Percentiles rank a stretch among this genome's conserved stretches.
phyloP scores from a whole-genome alignment of 1,140 invertebrate species.

The Hycleus cichorii region DNA sequence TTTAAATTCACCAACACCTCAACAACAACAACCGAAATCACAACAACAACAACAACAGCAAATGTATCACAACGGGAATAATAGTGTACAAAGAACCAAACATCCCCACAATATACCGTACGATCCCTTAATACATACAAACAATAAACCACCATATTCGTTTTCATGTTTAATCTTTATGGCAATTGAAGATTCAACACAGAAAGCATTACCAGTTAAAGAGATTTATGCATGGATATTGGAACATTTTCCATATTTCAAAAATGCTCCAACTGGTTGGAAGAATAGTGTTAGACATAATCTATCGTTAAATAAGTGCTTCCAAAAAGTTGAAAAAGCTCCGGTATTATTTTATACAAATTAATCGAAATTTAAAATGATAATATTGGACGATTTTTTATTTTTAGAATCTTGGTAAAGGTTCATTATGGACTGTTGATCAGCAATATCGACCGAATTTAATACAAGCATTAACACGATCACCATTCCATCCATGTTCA shows the following conservation, averaged over 20 bases:
- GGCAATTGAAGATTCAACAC: constrained; percentile 88
- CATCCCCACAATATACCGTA: constrained; percentile 68
- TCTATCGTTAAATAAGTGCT: constrained; percentile 92
- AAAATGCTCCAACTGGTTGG: constrained; percentile 93
- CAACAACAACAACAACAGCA: constrained; percentile 10
- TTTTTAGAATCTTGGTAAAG: constrained; percentile 81
- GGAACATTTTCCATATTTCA: constrained; percentile 94
- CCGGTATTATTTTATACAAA: constrained; percentile 50
- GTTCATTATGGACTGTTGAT: constrained; percentile 92
- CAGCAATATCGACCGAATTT: constrained; percentile 79
- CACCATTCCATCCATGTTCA: constrained; percentile 70
- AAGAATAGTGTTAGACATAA: constrained; percentile 97
- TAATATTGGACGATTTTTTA: constrained; percentile 1
- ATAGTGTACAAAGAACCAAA: constrained; percentile 46
- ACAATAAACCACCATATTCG: constrained; percentile 89
- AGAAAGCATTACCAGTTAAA: constrained; percentile 86
- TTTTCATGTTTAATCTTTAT: constrained; percentile 95
- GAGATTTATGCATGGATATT: constrained; percentile 98
- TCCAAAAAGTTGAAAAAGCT: constrained; percentile 90
- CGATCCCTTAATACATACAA: constrained; percentile 69
- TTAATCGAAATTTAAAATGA: neutral
- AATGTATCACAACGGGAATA: neutral
- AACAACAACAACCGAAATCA: constrained; percentile 1
- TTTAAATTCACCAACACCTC: constrained; percentile 32
- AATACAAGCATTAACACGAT: constrained; percentile 73